Base-by-base conservation (phyloP, 64 coral and sea anemone genomes). In the Pocillopora verrucosa region DNA sequence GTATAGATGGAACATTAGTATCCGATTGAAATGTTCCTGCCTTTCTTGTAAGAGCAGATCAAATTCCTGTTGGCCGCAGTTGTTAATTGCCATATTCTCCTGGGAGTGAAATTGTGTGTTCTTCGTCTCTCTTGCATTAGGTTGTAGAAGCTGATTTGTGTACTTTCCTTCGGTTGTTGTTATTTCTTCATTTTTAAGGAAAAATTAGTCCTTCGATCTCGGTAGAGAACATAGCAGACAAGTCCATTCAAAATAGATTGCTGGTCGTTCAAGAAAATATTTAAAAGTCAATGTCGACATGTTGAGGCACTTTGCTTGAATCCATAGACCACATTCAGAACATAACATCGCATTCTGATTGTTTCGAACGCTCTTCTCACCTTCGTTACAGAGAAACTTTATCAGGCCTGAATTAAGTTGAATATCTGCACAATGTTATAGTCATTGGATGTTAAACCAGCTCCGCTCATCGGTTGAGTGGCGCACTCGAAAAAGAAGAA, bases 291-390 rank as follows among this genome's bases (percentile, higher is more conserved):
- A 11, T 86, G 78, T 87, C 70, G 38, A 74, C 58, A 88, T 30
- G 45, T 73, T 58, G 56, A 92, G 76, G 37, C 91, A 92, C 73
- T 82, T 92, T 51, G 67, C 75, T n/a, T 92, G 91, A 7, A 85
- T 62, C 91, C 91, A 88, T 17, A 10, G 11, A 30, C 81, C 81
- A 62, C 91, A 88, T 60, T 87, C 59, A 72, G 68, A 74, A 80
- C 92, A 94, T 57, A 94, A 58, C 30, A 30, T 30, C 30, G 30
- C 30, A 30, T 30, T 30, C 30, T 30, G 30, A 30, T 30, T 30
- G 30, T 30, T 30, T 30, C 30, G 30, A 30, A 30, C 30, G 30
- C 30, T 30, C 30, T 30, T 30, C 30, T 30, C 13, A 94, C 92
- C 79, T 17, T 88, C 86, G 26, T 84, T 93, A 56, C 91, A 88